Percentiles rank a stretch among this genome's conserved stretches.
Conservation (phyloP, 2,797 vertebrate genomes). For the Scolopax rusticola region DNA sequence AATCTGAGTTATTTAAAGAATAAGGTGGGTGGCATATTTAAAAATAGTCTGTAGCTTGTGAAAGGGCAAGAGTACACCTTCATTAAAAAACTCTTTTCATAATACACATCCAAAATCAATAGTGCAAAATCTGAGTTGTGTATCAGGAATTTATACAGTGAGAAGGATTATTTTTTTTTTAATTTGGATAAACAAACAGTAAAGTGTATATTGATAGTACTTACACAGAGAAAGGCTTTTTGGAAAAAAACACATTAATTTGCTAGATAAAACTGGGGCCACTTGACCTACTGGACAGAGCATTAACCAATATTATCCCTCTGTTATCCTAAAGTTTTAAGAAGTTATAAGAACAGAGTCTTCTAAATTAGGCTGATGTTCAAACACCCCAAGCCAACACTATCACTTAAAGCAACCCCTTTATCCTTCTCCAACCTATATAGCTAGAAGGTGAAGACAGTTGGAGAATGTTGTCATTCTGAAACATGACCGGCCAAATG, state of each 20-base stretch:
- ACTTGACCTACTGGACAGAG: neutral
- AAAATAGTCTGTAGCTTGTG: slow-evolving; percentile 21
- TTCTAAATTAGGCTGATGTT: neutral
- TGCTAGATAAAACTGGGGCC: neutral
- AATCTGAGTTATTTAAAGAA: neutral
- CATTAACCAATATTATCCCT: neutral
- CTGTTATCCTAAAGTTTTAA: neutral
- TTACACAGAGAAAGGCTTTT: neutral
- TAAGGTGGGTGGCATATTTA: neutral
- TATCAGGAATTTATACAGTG: neutral
- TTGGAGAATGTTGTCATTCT: neutral
- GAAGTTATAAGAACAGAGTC: neutral
- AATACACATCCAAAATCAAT: neutral
- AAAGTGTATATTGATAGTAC: neutral
- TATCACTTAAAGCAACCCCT: neutral
- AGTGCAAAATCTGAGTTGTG: neutral
- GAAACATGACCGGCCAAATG: neutral
- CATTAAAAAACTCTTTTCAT: neutral
- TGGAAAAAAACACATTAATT: neutral
- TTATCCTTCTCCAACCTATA: neutral
- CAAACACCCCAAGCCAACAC: neutral
- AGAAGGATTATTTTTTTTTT: neutral
- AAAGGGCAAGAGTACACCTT: slow-evolving; percentile 12
- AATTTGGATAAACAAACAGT: neutral
- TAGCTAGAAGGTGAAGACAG: neutral